A percentile compares a stretch with the other conserved stretches of the same genome.
Evolutionary conservation across 2,888 invertebrate genomes (phyloP).

Genomic region (Sialis lutaria): DNA sequence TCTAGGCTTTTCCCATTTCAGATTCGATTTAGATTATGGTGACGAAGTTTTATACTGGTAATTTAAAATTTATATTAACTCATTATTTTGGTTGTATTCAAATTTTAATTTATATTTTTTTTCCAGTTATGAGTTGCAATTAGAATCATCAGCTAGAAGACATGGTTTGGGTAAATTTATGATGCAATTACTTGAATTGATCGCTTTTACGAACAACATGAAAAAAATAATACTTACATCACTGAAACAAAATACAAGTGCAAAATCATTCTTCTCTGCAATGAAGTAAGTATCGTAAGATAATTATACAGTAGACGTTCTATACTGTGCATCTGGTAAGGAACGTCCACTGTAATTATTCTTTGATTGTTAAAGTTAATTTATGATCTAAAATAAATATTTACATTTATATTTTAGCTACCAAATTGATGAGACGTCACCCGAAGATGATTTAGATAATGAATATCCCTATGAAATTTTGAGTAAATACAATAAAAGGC

Average conservation of each 20-base stretch:
- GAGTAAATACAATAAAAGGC: conserved; percentile 31
- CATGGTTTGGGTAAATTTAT: conserved; percentile 73
- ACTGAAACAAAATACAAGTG: conserved; percentile 58
- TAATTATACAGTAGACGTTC: too few species aligned
- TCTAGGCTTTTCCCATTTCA: conserved; percentile 63
- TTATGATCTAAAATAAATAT: not conserved
- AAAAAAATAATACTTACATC: conserved; percentile 68
- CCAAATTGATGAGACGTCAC: conserved; percentile 46
- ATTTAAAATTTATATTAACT: conserved; percentile 13
- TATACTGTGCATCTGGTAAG: not conserved
- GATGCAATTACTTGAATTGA: conserved; percentile 56
- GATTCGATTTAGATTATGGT: conserved; percentile 69
- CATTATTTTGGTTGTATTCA: not conserved
- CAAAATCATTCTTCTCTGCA: conserved; percentile 55
- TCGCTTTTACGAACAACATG: conserved; percentile 59
- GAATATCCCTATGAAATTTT: conserved; percentile 41
- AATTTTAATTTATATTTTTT: conserved; percentile 5
- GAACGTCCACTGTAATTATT: not conserved
- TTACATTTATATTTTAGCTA: conserved; percentile 29
- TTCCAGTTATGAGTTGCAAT: conserved; percentile 73
- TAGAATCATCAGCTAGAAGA: conserved; percentile 48
- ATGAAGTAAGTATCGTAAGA: conserved; percentile 37
- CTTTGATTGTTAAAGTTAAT: not conserved
- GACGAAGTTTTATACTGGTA: conserved; percentile 65
- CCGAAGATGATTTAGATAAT: conserved; percentile 36